Evolutionary conservation across 2,797 vertebrate genomes (phyloP).

Genomic region (Orestias chungarensis): DNA sequence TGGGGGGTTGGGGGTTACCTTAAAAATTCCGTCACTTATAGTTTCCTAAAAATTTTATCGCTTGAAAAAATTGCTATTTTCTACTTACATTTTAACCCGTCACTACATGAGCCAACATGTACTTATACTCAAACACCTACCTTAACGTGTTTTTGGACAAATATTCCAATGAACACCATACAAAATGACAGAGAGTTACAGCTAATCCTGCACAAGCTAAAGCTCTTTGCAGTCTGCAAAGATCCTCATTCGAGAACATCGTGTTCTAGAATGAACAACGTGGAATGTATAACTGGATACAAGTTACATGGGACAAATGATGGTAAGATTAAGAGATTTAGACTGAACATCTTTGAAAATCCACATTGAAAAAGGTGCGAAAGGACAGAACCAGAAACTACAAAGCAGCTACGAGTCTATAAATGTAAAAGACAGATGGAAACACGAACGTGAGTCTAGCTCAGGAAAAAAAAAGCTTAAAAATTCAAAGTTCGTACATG

Average conservation of each 20-base stretch:
- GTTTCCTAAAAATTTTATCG: background rate
- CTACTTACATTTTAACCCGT: background rate
- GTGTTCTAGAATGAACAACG: slow-evolving; percentile 34
- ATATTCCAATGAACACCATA: slow-evolving; percentile 39
- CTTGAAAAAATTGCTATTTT: background rate
- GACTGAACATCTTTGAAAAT: slow-evolving; percentile 8
- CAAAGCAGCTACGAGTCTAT: background rate
- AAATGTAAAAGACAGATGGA: background rate
- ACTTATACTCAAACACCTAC: slow-evolving; percentile 61
- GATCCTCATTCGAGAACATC: slow-evolving; percentile 35
- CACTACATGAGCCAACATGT: slow-evolving; percentile 10
- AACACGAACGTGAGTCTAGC: slow-evolving; percentile 38
- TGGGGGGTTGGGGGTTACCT: no score
- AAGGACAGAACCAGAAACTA: background rate
- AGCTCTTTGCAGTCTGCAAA: slow-evolving; percentile 31
- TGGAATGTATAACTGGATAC: slow-evolving; percentile 9
- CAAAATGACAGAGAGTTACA: slow-evolving; percentile 51
- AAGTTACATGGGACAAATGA: slow-evolving; percentile 22
- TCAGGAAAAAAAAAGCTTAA: slow-evolving; percentile 56
- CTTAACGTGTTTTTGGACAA: slow-evolving; percentile 33
- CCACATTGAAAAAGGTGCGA: background rate
- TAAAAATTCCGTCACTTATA: no score
- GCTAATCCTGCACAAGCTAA: slow-evolving; percentile 50
- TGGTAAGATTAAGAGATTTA: slow-evolving; percentile 10
- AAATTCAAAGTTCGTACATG: slow-evolving; percentile 35